A percentile compares a stretch with the other conserved stretches of the same genome.
These are phyloP conservation scores for Yasuhikotakia modesta DNA, from an alignment of 2,797 vertebrate genomes.

Conservation along the genomic window DNA sequence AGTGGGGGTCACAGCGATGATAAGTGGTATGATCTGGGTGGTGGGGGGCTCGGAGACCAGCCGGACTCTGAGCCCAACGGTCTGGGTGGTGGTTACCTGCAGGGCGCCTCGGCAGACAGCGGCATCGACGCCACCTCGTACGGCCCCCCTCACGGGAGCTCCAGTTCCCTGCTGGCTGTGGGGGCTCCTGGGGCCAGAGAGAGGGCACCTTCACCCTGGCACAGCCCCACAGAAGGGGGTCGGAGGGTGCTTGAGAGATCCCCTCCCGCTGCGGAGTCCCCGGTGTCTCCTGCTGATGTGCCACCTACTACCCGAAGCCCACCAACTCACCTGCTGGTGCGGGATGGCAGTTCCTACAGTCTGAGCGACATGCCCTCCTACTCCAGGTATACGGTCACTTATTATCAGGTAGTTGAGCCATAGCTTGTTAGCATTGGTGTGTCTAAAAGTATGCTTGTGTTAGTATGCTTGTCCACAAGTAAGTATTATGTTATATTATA, in stretches of 20 bases:
- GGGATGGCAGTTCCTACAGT: constrained; percentile 92
- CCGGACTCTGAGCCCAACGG: constrained; percentile 88
- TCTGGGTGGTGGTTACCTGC: constrained; percentile 88
- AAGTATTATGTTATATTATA: not conserved
- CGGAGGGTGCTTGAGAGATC: constrained; percentile 79
- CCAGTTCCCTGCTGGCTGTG: constrained; percentile 84
- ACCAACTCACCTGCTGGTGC: constrained; percentile 86
- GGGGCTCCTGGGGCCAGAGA: constrained; percentile 79
- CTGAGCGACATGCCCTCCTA: constrained; percentile 88
- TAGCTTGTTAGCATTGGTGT: not conserved
- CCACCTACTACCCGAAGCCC: constrained; percentile 78
- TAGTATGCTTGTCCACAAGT: too few relatives aligned
- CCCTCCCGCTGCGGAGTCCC: constrained; percentile 83
- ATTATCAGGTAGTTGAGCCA: not conserved
- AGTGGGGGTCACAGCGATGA: constrained; percentile 95
- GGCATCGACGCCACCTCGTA: constrained; percentile 93
- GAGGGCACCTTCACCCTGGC: constrained; percentile 87
- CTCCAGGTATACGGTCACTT: constrained; percentile 80
- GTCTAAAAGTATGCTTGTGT: too few relatives aligned
- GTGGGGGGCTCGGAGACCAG: constrained; percentile 77
- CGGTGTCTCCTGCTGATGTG: constrained; percentile 78
- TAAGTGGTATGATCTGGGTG: constrained; percentile 94
- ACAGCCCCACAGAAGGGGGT: constrained; percentile 90
- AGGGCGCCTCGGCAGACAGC: constrained; percentile 91
- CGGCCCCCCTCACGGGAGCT: constrained; percentile 83